phyloP scores from a whole-genome alignment of 2,888 invertebrate species.

The Linnaemya tessellans region DNA sequence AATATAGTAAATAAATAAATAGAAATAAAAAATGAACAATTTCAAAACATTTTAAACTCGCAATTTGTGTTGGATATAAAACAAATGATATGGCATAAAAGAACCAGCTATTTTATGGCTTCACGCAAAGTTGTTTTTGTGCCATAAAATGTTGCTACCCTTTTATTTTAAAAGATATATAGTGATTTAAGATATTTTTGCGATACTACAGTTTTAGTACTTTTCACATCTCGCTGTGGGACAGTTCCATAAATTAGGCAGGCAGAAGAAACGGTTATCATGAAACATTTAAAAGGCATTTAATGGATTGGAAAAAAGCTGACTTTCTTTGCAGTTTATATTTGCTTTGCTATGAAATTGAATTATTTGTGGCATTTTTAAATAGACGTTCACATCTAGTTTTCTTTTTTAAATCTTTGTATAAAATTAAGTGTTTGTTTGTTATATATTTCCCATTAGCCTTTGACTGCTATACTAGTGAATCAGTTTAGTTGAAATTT shows the following conservation, averaged over 20 bases:
- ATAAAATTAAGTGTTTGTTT: too few species aligned
- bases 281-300: too few species aligned
- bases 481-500: too few species aligned
- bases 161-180: not conserved
- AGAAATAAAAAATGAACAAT: not conserved
- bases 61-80: slow-evolving; percentile 17
- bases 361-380: too few species aligned
- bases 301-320: too few species aligned
- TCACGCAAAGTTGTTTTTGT: not conserved
- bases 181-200: not conserved
- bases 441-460: too few species aligned
- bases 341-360: too few species aligned
- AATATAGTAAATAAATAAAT: not conserved
- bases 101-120: not conserved
- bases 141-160: not conserved
- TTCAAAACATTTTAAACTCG: slow-evolving; percentile 5
- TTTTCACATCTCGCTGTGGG: not conserved
- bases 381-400: too few species aligned
- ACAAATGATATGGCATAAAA: slow-evolving; percentile 3
- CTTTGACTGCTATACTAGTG: too few species aligned
- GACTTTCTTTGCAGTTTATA: too few species aligned
- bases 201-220: not conserved
- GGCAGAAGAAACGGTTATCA: not conserved
- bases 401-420: too few species aligned
- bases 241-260: not conserved